Conservation (phyloP, 2,113 vertebrate genomes). For the Amphiprion ocellaris region DNA sequence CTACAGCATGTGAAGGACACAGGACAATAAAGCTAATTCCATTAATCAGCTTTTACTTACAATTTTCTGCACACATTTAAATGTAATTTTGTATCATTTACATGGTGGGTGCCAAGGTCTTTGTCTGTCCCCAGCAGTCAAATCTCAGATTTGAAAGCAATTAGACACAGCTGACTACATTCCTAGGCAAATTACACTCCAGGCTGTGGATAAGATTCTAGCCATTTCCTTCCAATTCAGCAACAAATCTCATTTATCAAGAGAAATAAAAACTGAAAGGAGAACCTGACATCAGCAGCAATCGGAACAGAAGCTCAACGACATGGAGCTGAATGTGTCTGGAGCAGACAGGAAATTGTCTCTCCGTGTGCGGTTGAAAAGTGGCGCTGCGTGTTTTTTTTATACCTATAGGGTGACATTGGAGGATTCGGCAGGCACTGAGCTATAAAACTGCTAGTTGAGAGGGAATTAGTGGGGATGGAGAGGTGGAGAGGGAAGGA, state of each 20-base stretch:
- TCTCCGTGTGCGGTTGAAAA: conserved; percentile 33
- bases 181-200: conserved; percentile 42
- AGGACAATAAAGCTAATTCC: conserved; percentile 39
- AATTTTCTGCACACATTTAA: conserved; percentile 41
- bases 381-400: conserved; percentile 33
- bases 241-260: conserved; percentile 53
- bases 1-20: conserved; percentile 17
- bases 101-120: conserved; percentile 28
- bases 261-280: conserved; percentile 46
- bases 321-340: conserved; percentile 27
- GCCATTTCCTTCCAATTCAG: conserved; percentile 49
- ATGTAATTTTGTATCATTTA: conserved; percentile 43
- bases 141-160: conserved; percentile 63
- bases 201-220: conserved; percentile 38
- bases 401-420: conserved; percentile 58
- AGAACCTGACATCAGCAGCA: conserved; percentile 31
- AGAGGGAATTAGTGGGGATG: conserved; percentile 61
- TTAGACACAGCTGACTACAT: conserved; percentile 63
- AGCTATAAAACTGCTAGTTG: conserved; percentile 73
- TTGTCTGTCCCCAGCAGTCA: conserved; percentile 45
- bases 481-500: conserved; percentile 42
- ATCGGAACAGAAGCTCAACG: conserved; percentile 17
- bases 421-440: conserved; percentile 56
- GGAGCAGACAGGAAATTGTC: conserved; percentile 61
- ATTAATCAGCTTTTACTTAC: conserved; percentile 48